Evolutionary conservation across 2,888 invertebrate species (phyloP).

Genomic region (Melangyna quadrimaculata): DNA sequence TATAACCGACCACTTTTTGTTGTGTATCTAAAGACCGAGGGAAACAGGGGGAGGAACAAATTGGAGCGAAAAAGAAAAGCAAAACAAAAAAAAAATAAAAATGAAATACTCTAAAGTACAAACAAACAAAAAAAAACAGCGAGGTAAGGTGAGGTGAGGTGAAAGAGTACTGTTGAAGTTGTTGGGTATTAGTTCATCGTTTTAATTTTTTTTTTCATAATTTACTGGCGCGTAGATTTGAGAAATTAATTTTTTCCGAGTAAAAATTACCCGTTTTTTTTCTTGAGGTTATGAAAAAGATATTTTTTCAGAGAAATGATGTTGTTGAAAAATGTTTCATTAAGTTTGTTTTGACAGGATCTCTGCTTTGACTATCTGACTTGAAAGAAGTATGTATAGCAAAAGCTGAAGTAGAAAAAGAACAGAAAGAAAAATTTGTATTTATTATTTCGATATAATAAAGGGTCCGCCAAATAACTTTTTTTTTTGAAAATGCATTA

Average conservation of each 20-base stretch:
- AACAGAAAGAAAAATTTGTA: slow-evolving; percentile 2
- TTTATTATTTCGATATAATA: background rate
- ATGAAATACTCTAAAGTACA: background rate
- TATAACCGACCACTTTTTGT: slow-evolving; percentile 4
- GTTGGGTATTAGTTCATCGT: slow-evolving; percentile 26
- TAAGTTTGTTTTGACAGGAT: slow-evolving; percentile 34
- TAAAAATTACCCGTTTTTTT: slow-evolving; percentile 48
- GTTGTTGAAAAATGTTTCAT: slow-evolving; percentile 28
- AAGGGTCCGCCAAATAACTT: too few relatives aligned
- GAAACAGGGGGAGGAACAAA: slow-evolving; percentile 11
- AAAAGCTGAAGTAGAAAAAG: background rate
- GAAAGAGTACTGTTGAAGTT: slow-evolving; percentile 1
- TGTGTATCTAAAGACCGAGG: background rate
- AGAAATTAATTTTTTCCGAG: slow-evolving; percentile 52
- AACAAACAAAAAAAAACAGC: background rate
- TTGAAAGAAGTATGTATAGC: background rate
- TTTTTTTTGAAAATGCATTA: too few relatives aligned
- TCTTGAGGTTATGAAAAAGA: slow-evolving; percentile 36
- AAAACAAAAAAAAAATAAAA: slow-evolving; percentile 42
- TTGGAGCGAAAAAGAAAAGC: slow-evolving; percentile 47
- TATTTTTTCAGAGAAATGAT: slow-evolving; percentile 31
- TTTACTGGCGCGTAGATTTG: slow-evolving; percentile 40
- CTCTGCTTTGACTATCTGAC: background rate
- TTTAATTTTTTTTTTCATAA: slow-evolving; percentile 11
- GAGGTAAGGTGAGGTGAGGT: background rate